Conservation (phyloP, 2,888 invertebrate species). For the Lasiommata megera region DNA sequence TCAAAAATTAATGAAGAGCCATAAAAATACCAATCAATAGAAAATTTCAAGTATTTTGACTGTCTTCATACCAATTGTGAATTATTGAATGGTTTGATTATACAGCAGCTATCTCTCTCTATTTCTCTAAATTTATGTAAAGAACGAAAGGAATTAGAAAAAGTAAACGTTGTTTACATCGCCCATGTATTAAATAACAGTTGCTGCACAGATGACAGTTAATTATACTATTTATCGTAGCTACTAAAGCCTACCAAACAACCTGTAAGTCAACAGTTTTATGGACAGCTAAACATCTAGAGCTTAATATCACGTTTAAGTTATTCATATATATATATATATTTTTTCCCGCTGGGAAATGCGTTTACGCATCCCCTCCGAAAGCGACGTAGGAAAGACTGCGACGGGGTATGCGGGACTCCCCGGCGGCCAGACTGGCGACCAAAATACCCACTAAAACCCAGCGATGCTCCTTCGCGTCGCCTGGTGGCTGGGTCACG, state of each 20-base stretch:
- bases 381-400: no score
- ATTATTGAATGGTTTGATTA: constrained; percentile 52
- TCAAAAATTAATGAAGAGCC: constrained; percentile 53
- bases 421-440: no score
- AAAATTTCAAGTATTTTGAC: constrained; percentile 63
- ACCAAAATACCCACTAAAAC: no score
- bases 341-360: no score
- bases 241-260: background rate
- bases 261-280: background rate
- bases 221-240: constrained; percentile 52
- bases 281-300: background rate
- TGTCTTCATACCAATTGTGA: constrained; percentile 57
- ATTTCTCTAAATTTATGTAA: constrained; percentile 30
- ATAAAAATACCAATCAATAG: constrained; percentile 72
- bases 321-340: constrained; percentile 44
- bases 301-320: background rate
- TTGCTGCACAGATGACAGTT: constrained; percentile 48
- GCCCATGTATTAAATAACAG: constrained; percentile 52
- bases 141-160: constrained; percentile 13
- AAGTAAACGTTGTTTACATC: constrained; percentile 39
- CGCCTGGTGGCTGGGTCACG: no score
- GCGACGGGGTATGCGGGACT: no score
- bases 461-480: no score
- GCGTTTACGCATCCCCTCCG: no score
- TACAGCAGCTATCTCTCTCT: constrained; percentile 49